phyloP scores from a whole-genome alignment of 2,113 vertebrate species.

The Cebidichthys violaceus region DNA sequence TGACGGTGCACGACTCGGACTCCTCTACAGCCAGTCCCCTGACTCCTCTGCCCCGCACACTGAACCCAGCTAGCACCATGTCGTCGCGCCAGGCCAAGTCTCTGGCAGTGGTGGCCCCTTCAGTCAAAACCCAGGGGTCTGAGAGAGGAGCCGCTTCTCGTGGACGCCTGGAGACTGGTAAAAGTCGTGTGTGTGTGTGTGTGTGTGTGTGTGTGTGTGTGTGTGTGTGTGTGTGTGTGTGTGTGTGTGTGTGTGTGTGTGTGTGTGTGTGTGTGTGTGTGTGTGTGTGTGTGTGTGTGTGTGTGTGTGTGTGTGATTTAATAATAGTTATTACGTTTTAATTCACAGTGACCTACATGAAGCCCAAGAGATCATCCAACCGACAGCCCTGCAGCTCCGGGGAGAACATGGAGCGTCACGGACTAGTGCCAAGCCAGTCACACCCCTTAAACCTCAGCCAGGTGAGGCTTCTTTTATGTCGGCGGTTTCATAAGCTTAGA shows the following conservation, averaged over 20 bases:
- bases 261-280: no score
- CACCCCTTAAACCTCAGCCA: slow-evolving; percentile 99
- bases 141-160: slow-evolving; percentile 85
- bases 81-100: slow-evolving; percentile 86
- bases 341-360: slow-evolving; percentile 77
- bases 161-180: slow-evolving; percentile 78
- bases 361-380: slow-evolving; percentile 88
- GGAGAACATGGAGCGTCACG: slow-evolving; percentile 86
- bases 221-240: no score
- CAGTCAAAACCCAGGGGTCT: slow-evolving; percentile 90
- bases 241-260: no score
- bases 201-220: no score
- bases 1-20: slow-evolving; percentile 97
- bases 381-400: slow-evolving; percentile 90
- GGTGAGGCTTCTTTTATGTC: slow-evolving; percentile 78
- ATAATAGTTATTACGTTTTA: not conserved
- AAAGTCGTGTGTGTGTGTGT: not conserved
- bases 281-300: no score
- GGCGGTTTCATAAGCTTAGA: not conserved
- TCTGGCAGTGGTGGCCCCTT: slow-evolving; percentile 88
- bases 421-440: slow-evolving; percentile 90
- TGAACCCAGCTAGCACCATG: slow-evolving; percentile 79
- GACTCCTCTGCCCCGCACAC: slow-evolving; percentile 81
- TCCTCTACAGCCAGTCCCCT: slow-evolving; percentile 95
- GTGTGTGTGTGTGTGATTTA: not conserved